Conservation (phyloP, 2,797 vertebrate genomes). For the Uromys caudimaculatus region DNA sequence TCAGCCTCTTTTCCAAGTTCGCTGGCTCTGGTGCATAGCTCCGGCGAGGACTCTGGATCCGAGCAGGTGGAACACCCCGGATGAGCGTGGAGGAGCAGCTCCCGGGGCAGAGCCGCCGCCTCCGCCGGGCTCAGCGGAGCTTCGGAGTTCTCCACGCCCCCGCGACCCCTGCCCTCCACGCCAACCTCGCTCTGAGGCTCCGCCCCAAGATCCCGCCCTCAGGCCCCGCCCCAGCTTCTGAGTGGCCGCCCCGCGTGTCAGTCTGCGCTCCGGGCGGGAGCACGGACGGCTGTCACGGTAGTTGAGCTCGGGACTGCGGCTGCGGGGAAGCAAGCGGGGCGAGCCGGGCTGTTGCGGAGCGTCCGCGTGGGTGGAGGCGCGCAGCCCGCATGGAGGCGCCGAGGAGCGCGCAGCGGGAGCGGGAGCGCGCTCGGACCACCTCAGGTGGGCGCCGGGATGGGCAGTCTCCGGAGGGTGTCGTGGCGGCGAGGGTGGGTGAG, state of each 20-base stretch:
- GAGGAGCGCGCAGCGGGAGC: conserved; percentile 54
- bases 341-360: not conserved
- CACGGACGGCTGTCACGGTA: fast-evolving
- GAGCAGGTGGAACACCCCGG: not conserved
- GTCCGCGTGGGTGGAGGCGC: conserved; percentile 3
- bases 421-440: conserved; percentile 19
- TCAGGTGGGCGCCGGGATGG: conserved; percentile 70
- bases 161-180: too few species aligned
- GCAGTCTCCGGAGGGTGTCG: not conserved
- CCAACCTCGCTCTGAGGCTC: fast-evolving
- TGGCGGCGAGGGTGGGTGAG: not conserved
- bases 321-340: not conserved
- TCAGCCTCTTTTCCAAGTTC: not conserved
- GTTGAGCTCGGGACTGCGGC: not conserved
- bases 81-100: too few species aligned
- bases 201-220: not conserved
- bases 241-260: conserved; percentile 38
- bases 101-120: fast-evolving
- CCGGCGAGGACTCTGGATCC: not conserved
- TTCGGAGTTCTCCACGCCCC: not conserved
- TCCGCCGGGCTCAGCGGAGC: fast-evolving
- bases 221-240: not conserved
- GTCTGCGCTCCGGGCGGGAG: not conserved
- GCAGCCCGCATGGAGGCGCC: conserved; percentile 71
- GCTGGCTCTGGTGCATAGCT: not conserved